phyloP scores from a whole-genome alignment of 2,797 vertebrate genomes.

The Tarsius wallacei region DNA sequence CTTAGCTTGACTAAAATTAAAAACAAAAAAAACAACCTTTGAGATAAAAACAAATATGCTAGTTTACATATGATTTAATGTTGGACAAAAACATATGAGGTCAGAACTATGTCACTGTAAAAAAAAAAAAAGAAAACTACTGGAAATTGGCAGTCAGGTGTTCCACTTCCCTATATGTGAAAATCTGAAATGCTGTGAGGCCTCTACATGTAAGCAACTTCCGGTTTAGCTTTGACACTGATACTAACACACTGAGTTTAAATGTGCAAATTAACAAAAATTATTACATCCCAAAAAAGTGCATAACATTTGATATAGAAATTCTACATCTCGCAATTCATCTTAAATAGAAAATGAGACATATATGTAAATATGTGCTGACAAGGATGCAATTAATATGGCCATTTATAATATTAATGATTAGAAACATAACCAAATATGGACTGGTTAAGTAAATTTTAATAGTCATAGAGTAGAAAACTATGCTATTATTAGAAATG shows the following conservation, averaged over 20 bases:
- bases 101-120: neutral
- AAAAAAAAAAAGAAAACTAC: neutral
- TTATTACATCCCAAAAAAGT: neutral
- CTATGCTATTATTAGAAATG: neutral
- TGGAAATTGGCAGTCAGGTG: neutral
- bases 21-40: neutral
- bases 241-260: constrained; percentile 7
- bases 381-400: neutral
- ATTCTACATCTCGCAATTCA: constrained; percentile 6
- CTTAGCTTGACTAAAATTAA: neutral
- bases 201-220: neutral
- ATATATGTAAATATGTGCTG: neutral
- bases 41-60: neutral
- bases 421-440: constrained; percentile 16
- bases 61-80: neutral
- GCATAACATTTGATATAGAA: neutral
- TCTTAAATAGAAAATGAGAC: constrained; percentile 18
- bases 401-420: neutral
- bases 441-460: neutral
- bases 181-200: neutral
- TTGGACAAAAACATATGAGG: neutral
- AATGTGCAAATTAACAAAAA: neutral
- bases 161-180: neutral
- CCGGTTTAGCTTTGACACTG: neutral
- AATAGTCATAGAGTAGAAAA: neutral